A percentile compares a stretch with the other conserved stretches of the same genome.
Conservation (phyloP, 2,113 vertebrate genomes). For the Procavia capensis region DNA sequence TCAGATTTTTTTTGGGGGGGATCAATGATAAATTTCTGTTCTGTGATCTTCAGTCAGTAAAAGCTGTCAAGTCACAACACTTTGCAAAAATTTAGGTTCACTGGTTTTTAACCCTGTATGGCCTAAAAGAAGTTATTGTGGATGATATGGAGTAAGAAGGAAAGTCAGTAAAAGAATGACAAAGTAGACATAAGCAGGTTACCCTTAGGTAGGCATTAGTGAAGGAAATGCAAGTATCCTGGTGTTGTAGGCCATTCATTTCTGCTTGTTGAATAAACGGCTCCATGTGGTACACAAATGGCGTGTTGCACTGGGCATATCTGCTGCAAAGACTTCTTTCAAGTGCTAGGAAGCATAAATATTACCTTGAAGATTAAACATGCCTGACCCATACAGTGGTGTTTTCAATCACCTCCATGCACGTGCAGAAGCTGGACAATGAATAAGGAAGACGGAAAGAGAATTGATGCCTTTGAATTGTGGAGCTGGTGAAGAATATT, state of each 20-base stretch:
- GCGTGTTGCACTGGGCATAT: too few species aligned
- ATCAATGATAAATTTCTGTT: conserved; percentile 51
- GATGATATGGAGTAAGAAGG: background rate
- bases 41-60: conserved; percentile 27
- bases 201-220: background rate
- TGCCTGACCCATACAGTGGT: too few species aligned
- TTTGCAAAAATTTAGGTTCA: background rate
- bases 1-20: background rate
- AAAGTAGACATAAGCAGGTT: background rate
- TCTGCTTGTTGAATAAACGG: background rate
- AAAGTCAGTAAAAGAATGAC: conserved; percentile 9
- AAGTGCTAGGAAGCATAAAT: too few species aligned
- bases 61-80: conserved; percentile 32
- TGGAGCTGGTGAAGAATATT: too few species aligned
- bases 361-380: too few species aligned
- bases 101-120: background rate
- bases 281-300: too few species aligned
- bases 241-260: background rate
- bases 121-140: background rate
- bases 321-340: too few species aligned
- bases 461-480: too few species aligned
- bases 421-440: too few species aligned
- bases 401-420: too few species aligned
- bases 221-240: background rate
- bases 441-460: too few species aligned